A percentile compares a stretch with the other conserved stretches of the same genome.
Evolutionary conservation across 1,140 invertebrate genomes (phyloP).

Genomic region (Phthorimaea operculella): DNA sequence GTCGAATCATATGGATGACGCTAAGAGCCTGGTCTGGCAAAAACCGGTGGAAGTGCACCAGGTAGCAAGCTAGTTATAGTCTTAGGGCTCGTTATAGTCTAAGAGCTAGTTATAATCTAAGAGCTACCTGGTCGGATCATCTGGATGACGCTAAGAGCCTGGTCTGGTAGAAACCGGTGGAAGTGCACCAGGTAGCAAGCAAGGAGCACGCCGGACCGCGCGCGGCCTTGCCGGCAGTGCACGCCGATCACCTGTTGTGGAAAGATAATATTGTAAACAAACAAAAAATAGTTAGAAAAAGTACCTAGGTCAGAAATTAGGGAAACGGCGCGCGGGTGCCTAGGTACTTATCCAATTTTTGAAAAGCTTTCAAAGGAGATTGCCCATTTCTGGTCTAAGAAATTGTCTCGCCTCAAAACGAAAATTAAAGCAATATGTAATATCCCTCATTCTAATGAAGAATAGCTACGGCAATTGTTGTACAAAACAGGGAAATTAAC

Average conservation of each 20-base stretch:
- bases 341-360: no score
- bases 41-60: constrained; percentile 70
- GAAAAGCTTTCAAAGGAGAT: no score
- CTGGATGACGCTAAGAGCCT: constrained; percentile 71
- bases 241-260: constrained; percentile 71
- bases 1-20: constrained; percentile 69
- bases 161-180: constrained; percentile 68
- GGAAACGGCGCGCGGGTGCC: no score
- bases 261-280: constrained; percentile 1
- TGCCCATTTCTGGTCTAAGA: no score
- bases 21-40: constrained; percentile 72
- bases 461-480: no score
- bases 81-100: no score
- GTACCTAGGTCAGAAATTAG: no score
- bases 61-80: constrained; percentile 73
- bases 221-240: constrained; percentile 72
- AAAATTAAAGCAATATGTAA: no score
- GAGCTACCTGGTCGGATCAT: constrained; percentile 69
- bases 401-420: no score
- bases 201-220: constrained; percentile 72
- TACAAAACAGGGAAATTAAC: no score
- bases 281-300: constrained; percentile 5
- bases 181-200: constrained; percentile 73
- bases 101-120: no score
- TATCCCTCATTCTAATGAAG: no score